Evolutionary conservation across 1,140 invertebrate genomes (phyloP), one percentile per base, ranked within the genome.

Genomic region (Elysia chlorotica): DNA sequence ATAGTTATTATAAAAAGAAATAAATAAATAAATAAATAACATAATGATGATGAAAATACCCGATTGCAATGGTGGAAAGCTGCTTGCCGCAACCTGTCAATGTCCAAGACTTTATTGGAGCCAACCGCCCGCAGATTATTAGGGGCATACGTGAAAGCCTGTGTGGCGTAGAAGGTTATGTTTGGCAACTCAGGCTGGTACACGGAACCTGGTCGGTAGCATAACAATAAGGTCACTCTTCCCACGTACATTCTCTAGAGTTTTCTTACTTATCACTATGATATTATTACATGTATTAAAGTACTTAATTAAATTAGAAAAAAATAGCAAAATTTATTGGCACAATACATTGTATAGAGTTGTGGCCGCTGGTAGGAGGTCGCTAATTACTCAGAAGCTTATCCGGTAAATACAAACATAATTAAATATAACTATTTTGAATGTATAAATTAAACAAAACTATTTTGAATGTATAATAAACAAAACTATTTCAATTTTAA

Each of bases 121-220:
- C 80, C 78, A 30, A 82, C 36, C 48, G 79, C 79, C 2, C 77
- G 35, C 14, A 86, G 72, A 21, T 61, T 68, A 5, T 65, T 62
- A 19, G 82, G 75, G 10, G 81, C 61, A 72, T 82, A 82, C 28
- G 67, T 53, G 71, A 83, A 86, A 35, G 77, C 83, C 35, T 76
- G 74, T 21, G 82, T 74, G 48, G 81, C 83, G 65, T 80, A 85
- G 77, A 86, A 86, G 10, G 57, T 74, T 48, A 75, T 77, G 36
- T 74, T 69, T 3, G 61, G 74, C 10, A 85, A 71, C 5, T 76
- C 71, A 0, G 85, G 81, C 72, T 85, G 83, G 75, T 85, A 85
- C 3, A 79, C 79, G 1, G 56, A 65, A 1, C 59, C 69, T 71
- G 56, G 33, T 53, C 19, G 35, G 6, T 19, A 66, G 6, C 25